Base-by-base conservation (phyloP, 2,797 vertebrate species). In the Falco rusticolus region DNA sequence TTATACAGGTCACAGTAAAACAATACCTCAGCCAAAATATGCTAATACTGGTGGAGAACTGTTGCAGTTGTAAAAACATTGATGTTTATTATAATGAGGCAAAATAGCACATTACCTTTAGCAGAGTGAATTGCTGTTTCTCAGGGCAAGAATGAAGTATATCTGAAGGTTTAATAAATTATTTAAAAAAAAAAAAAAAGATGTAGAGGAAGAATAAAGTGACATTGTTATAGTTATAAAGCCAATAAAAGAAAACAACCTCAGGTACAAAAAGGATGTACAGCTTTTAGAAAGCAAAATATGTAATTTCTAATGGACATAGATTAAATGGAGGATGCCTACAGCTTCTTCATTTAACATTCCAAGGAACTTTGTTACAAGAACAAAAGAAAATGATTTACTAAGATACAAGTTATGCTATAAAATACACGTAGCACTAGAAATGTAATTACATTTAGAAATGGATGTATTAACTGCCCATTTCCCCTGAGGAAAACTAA, bases 1-100 rank as follows among this genome's bases (percentile, higher is more conserved):
- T 99, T 99, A 99, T 99, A 99, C 99, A 99, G 99, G 99, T 99
- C 99, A 99, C 97, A 97, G 98, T 99, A 99, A 99, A 99, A 99
- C 99, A 99, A 99, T 99, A 98, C 98, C 94, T 98, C 98, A 98
- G 98, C 98, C 98, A 96, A 98, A 98, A 98, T 99, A 99, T 99
- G 99, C 98, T 99, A 99, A 99, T 99, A 97, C 96, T 97, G 97
- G 97, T 93, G 96, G 98, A 97, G 97, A 98, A 98, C 98, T 98
- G 98, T 95, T 97, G 97, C 97, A 96, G 98, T 98, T 97, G 97
- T 97, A 97, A 98, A 98, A 98, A 98, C 98, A 98, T 96, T 96
- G 97, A 98, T 97, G 98, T 97, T 98, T 97, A 95, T 98, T 97
- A 96, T 97, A 97, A 97, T 94, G 96, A 97, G 92, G 96, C 97